phyloP scores from a whole-genome alignment of 2,797 vertebrate genomes.

The Acanthopagrus latus region DNA sequence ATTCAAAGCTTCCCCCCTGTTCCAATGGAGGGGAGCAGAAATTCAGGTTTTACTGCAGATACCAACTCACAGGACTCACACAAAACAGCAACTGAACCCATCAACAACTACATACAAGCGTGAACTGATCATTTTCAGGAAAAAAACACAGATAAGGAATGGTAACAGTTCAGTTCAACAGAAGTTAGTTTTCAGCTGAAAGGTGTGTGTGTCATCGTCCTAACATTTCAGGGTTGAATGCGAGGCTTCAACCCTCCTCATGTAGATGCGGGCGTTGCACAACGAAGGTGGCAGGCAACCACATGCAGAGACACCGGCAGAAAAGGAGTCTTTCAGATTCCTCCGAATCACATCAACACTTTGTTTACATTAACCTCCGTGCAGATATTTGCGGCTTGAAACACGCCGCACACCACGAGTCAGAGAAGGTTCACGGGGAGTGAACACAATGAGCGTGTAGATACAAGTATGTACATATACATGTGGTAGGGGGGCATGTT shows the following conservation, averaged over 20 bases:
- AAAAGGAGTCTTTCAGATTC: slow-evolving; percentile 60
- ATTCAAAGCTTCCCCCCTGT: slow-evolving; percentile 53
- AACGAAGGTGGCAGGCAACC: slow-evolving; percentile 39
- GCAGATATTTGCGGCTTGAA: slow-evolving; percentile 32
- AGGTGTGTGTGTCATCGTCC: neutral
- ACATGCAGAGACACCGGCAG: slow-evolving; percentile 27
- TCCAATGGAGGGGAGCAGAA: slow-evolving; percentile 16
- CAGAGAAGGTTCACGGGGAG: neutral
- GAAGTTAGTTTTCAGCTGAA: slow-evolving; percentile 4
- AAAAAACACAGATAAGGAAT: slow-evolving; percentile 3
- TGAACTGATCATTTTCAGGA: neutral
- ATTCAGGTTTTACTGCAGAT: slow-evolving; percentile 24
- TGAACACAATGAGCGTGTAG: slow-evolving; percentile 23
- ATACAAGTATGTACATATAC: slow-evolving; percentile 25
- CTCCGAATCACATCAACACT: slow-evolving; percentile 54
- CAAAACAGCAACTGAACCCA: slow-evolving; percentile 11
- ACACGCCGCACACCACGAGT: neutral
- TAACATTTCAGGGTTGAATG: slow-evolving; percentile 37
- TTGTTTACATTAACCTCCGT: slow-evolving; percentile 55
- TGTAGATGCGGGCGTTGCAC: slow-evolving; percentile 23
- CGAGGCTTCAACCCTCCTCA: slow-evolving; percentile 25
- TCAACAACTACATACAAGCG: neutral
- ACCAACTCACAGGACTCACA: neutral
- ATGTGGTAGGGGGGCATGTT: neutral
- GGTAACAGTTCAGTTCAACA: neutral